Evolutionary conservation across 2,888 invertebrate genomes (phyloP), one percentile per base, ranked within the genome.

Genomic region (Orthosia gothica): DNA sequence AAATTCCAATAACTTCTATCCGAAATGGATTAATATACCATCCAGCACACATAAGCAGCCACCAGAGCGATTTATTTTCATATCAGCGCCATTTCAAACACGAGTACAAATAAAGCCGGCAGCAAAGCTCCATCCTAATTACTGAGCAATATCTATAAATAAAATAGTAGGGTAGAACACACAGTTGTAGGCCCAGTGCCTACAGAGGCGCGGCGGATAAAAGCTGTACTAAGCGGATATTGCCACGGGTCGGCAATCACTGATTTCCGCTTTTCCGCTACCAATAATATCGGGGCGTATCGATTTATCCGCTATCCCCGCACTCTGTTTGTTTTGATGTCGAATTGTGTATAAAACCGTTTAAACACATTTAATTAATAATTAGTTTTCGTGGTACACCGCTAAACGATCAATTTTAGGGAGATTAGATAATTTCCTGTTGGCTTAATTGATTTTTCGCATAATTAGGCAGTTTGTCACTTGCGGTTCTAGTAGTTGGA

Each of bases 241-340:
- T 95, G 92, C 91, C 69, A 86, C 88, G 89, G 92, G 89, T 92
- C 92, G 89, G 91, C 93, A 91, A 93, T 93, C 94, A 90, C 91
- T 91, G 93, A 93, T 93, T 92, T 95, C 94, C 95, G 93, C 88
- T 92, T 90, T 89, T 89, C 90, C 91, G 90, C 87, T 91, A 87
- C 91, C 93, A 93, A 94, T 93, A 93, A 93, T 92, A 88, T 85
- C 82, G 86, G 79, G 78, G 73, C 77, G 78, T 86, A 89, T 91
- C 88, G 89, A 87, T 87, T 84, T 82, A 83, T 76, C 75, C 82
- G 78, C 86, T 79, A 82, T 74, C 74, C 82, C 74, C 76, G 49
- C 69, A 74, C 76, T 84, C 78, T 87, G 88, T 90, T 85, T 88
- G 89, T 90, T 89, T 87, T 85, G 85, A 83, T 78, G 80, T 85